A percentile compares a stretch with the other conserved stretches of the same genome.
phyloP scores from a whole-genome alignment of 2,888 invertebrate genomes.

The Tiphia femorata region DNA sequence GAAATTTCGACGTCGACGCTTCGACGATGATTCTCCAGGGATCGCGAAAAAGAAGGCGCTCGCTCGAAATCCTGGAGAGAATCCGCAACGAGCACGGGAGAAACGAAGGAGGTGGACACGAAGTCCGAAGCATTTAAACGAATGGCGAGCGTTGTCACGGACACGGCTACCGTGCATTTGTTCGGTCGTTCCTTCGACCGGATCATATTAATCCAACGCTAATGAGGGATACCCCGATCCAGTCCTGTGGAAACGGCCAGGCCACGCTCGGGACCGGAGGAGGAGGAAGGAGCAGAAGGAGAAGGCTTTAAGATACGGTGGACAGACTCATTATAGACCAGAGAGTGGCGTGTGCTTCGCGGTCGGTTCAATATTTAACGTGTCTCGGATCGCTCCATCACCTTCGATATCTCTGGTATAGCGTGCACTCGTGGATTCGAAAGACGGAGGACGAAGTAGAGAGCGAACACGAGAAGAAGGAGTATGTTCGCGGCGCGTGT shows the following conservation, averaged over 20 bases:
- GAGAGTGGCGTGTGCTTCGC: constrained; percentile 36
- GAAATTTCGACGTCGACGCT: no score
- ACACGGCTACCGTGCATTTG: constrained; percentile 56
- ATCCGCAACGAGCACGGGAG: neutral
- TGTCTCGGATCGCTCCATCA: constrained; percentile 57
- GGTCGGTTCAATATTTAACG: constrained; percentile 62
- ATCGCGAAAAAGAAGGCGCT: no score
- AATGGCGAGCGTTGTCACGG: constrained; percentile 33
- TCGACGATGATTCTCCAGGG: neutral
- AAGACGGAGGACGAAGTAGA: neutral
- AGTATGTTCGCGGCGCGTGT: constrained; percentile 8
- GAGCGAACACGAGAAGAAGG: neutral
- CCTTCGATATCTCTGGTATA: constrained; percentile 58
- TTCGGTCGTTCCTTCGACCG: constrained; percentile 50
- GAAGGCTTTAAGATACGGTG: constrained; percentile 38
- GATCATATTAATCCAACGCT: constrained; percentile 66
- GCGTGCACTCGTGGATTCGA: neutral
- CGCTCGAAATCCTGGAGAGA: no score
- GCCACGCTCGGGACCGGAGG: constrained; percentile 3
- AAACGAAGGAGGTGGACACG: neutral
- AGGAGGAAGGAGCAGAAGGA: neutral
- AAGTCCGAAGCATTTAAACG: constrained; percentile 31
- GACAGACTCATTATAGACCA: constrained; percentile 43
- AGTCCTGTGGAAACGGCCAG: constrained; percentile 15
- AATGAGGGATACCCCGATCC: constrained; percentile 58